Conservation (phyloP, 2,797 vertebrate genomes). For the Lagorchestes hirsutus region DNA sequence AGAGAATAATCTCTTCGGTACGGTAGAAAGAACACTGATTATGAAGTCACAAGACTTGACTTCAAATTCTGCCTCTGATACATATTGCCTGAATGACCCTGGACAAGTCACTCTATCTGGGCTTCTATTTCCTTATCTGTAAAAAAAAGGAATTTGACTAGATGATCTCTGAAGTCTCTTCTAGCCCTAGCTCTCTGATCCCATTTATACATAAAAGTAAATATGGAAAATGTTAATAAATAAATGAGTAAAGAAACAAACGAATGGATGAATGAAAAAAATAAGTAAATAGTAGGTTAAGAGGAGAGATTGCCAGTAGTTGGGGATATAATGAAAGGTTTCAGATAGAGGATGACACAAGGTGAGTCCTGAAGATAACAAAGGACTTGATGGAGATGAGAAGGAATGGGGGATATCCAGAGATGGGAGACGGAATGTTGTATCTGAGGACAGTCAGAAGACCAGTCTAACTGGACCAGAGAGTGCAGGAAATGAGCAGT, state of each 20-base stretch:
- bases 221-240: neutral
- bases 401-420: neutral
- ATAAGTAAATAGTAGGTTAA: neutral
- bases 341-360: neutral
- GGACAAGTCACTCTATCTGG: neutral
- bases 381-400: neutral
- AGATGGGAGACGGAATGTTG: neutral
- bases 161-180: neutral
- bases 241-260: neutral
- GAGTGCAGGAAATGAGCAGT: neutral
- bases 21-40: neutral
- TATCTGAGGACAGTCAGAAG: neutral
- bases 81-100: neutral
- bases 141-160: neutral
- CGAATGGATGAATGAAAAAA: neutral
- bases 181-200: neutral
- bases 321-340: neutral
- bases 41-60: neutral
- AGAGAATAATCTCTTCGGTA: neutral
- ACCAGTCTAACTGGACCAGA: neutral
- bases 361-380: neutral
- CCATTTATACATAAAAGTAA: neutral
- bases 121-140: neutral
- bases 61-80: neutral
- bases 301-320: neutral